Base-by-base conservation (phyloP, 2,888 invertebrate species). In the Calliphora vomitoria region DNA sequence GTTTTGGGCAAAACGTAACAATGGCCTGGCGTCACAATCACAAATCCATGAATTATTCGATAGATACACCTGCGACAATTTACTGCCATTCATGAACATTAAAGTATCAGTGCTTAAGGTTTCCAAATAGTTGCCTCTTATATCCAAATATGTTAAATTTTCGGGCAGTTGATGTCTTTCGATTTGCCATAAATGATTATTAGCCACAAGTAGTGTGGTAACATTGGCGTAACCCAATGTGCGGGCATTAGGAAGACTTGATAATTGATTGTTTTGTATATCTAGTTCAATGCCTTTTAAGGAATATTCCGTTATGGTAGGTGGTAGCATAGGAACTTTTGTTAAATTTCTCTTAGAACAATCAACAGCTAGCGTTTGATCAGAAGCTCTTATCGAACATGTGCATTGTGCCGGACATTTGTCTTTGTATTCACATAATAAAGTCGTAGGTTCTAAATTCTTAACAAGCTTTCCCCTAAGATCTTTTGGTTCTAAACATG, bases 1-100 rank as follows among this genome's bases (percentile, higher is more conserved):
- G 4, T 91, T 91, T 84, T 95, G 95, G 0, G 95, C 91, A 90
- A 95, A 95, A 18, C 94, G 93, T 10, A 96, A 91, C 58, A 97
- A 94, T 13, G 94, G 92, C 75, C 94, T 94, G 31, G 96, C 94
- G 0, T 94, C 92, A 91, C 97, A 97, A 90, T 95, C 95, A 91
- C 97, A 97, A 4, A 92, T 91, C 94, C 97, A 95, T 0, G 96
- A 96, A 91, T 97, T 97, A 20, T 94, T 93, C 13, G 95, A 94
- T 11, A 97, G 93, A 90, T 94, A 95, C 53, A 96, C 89, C 68
- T 92, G 93, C 13, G 95, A 91, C 0, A 94, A 93, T 72, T 93
- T 92, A 0, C 93, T 93, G 55, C 94, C 92, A 38, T 93, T 93
- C 2, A 96, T 90, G 15, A 92, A 91, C 0, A 60, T 71, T 8